A percentile compares a stretch with the other conserved stretches of the same genome.
Conservation (phyloP, 1,140 invertebrate genomes). For the Hyles euphorbiae region DNA sequence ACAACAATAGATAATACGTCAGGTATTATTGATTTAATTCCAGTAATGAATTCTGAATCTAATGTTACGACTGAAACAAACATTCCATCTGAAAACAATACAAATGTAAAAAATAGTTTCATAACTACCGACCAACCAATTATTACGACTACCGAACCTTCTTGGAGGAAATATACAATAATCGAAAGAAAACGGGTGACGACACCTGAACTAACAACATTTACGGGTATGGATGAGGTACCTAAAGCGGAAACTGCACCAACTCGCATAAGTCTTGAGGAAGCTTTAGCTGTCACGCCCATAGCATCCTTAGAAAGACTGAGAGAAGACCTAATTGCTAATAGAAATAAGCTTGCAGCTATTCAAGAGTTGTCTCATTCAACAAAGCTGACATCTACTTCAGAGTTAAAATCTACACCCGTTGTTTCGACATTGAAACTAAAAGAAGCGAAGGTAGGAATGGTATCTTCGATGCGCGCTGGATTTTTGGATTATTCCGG, state of each 20-base stretch:
- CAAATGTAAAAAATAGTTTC: too few relatives aligned
- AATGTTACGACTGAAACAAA: too few relatives aligned
- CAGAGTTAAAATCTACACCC: too few relatives aligned
- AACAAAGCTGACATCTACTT: neutral
- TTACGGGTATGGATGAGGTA: constrained; percentile 15
- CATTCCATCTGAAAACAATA: too few relatives aligned
- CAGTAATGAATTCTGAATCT: too few relatives aligned
- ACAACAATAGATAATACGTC: too few relatives aligned
- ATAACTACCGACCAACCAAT: too few relatives aligned
- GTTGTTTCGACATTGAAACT: neutral
- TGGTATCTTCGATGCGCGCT: constrained; percentile 48
- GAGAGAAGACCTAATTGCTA: neutral
- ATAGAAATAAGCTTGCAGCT: neutral
- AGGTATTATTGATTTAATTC: too few relatives aligned
- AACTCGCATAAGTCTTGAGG: constrained; percentile 30
- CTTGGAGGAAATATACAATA: constrained; percentile 48
- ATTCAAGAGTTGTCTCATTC: constrained; percentile 3
- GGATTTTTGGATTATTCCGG: constrained; percentile 51
- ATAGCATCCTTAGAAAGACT: constrained; percentile 35
- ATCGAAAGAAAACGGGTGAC: constrained; percentile 40
- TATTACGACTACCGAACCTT: constrained; percentile 12
- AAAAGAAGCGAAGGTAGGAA: constrained; percentile 20
- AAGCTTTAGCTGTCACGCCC: constrained; percentile 30
- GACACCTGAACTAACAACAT: constrained; percentile 15
- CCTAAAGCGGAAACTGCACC: constrained; percentile 20